Percentiles rank a stretch among this genome's conserved stretches.
Conservation (phyloP, 2,888 invertebrate genomes). For the Diarsia brunnea region DNA sequence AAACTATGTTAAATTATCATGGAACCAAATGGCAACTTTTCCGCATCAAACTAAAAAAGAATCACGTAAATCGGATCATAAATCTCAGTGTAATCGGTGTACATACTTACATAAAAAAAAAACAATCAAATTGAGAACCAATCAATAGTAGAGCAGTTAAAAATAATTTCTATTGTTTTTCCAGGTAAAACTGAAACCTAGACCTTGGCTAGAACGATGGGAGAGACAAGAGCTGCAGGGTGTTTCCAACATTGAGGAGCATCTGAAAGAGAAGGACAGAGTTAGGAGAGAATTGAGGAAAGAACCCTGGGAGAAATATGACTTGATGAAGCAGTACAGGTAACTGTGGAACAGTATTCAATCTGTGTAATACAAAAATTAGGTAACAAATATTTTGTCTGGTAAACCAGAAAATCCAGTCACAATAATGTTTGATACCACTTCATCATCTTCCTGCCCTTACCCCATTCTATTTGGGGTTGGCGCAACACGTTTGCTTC, state of each 20-base stretch:
- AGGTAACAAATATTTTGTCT: too few relatives aligned
- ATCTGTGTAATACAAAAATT: too few relatives aligned
- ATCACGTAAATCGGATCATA: too few relatives aligned
- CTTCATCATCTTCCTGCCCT: too few relatives aligned
- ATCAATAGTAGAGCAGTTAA: background rate
- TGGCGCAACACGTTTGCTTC: too few relatives aligned
- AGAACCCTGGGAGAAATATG: constrained; percentile 97
- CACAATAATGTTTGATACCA: background rate
- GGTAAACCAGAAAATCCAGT: background rate
- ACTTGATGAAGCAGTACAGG: constrained; percentile 98
- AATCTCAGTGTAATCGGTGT: too few relatives aligned
- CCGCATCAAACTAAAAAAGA: too few relatives aligned
- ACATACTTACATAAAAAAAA: too few relatives aligned
- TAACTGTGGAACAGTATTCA: constrained; percentile 68
- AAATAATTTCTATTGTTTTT: constrained; percentile 20
- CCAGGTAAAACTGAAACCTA: constrained; percentile 93
- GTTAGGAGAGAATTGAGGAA: constrained; percentile 90
- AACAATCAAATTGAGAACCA: too few relatives aligned
- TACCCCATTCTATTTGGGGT: too few relatives aligned
- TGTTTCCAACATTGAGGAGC: constrained; percentile 91
- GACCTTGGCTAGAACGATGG: constrained; percentile 98
- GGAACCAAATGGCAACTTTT: too few relatives aligned
- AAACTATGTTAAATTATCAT: too few relatives aligned
- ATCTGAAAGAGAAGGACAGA: constrained; percentile 88
- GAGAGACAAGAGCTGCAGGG: constrained; percentile 95